A percentile compares a stretch with the other conserved stretches of the same genome.
Evolutionary conservation across 2,797 vertebrate genomes (phyloP).

Genomic region (Pangasius macronema): DNA sequence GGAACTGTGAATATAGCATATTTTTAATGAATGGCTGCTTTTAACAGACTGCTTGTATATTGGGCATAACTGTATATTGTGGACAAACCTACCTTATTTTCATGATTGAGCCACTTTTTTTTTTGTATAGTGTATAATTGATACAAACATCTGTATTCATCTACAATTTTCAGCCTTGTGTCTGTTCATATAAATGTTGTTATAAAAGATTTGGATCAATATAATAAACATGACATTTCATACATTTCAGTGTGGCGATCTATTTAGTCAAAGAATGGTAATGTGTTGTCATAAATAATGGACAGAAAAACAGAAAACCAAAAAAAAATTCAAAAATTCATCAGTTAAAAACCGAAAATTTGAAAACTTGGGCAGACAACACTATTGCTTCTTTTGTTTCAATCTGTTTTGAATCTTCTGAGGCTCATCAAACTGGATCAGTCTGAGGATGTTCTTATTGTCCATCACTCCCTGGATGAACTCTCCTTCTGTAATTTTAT

Average conservation of each 20-base stretch:
- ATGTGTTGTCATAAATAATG: too few relatives aligned
- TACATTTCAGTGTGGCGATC: not conserved
- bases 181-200: conserved; percentile 27
- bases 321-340: not conserved
- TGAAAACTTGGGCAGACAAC: not conserved
- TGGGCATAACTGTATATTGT: conserved; percentile 2
- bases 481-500: conserved; percentile 74
- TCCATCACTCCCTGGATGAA: conserved; percentile 74
- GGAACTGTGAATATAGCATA: conserved; percentile 21
- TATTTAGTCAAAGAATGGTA: not conserved
- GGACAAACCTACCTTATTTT: not conserved
- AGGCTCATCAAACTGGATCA: conserved; percentile 74
- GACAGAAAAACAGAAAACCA: not conserved
- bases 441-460: conserved; percentile 74
- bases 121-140: conserved; percentile 8
- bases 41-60: conserved; percentile 15
- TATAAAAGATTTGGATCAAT: not conserved
- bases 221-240: conserved; percentile 33
- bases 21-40: not conserved
- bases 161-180: not conserved
- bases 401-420: conserved; percentile 67
- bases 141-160: conserved; percentile 1
- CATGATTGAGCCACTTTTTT: conserved; percentile 3
- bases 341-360: not conserved
- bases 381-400: conserved; percentile 65